Evolutionary conservation across 2,888 invertebrate genomes (phyloP).

Genomic region (Drosophila formosana): DNA sequence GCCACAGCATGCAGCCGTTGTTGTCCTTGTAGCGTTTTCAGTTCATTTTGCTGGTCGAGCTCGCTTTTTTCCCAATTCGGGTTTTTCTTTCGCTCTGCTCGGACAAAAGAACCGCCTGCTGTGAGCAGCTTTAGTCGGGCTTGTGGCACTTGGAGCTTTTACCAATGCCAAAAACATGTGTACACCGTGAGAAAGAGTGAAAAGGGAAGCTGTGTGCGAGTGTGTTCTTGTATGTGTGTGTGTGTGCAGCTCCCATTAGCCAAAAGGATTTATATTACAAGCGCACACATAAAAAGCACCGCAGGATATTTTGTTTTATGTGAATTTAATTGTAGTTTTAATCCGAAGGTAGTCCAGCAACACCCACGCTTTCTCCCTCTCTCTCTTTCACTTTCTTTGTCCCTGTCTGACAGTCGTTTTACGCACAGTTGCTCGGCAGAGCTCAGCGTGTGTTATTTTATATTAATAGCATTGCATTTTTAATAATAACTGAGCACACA

Average conservation of each 20-base stretch:
- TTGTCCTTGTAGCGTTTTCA: constrained; percentile 54
- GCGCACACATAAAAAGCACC: constrained; percentile 71
- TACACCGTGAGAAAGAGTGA: constrained; percentile 5
- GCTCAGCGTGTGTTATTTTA: constrained; percentile 39
- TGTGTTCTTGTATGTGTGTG: constrained; percentile 25
- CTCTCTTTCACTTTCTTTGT: neutral
- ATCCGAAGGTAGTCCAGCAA: constrained; percentile 53
- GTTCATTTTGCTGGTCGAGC: constrained; percentile 58
- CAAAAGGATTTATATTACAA: constrained; percentile 78
- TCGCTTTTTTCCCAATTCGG: constrained; percentile 24
- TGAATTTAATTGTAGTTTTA: constrained; percentile 82
- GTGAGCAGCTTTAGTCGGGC: constrained; percentile 57
- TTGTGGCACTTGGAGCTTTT: constrained; percentile 62
- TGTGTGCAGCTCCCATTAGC: constrained; percentile 67
- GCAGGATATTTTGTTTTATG: constrained; percentile 82
- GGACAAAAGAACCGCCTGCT: constrained; percentile 63
- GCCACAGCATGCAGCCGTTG: constrained; percentile 4
- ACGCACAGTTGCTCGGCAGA: constrained; percentile 9
- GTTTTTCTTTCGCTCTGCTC: constrained; percentile 21
- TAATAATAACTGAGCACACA: constrained; percentile 44
- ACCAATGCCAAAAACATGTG: constrained; percentile 59
- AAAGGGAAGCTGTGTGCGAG: constrained; percentile 6
- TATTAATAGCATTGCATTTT: constrained; percentile 59
- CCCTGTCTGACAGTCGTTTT: neutral
- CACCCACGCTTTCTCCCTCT: neutral